Conservation (phyloP, 2,797 vertebrate species). For the Brachyalestes nurse region DNA sequence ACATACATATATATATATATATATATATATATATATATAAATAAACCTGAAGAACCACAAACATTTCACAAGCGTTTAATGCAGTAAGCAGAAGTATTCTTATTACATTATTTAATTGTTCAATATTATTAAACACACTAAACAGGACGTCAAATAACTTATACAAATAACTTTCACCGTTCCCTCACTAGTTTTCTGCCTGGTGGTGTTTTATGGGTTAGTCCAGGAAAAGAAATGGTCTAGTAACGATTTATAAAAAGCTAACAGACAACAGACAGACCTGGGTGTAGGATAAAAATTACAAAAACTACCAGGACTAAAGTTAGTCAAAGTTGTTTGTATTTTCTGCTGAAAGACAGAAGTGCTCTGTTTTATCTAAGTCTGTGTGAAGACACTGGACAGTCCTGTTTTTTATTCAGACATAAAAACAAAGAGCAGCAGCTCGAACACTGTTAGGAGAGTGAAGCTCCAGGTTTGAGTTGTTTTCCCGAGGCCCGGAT, state of each 20-base stretch:
- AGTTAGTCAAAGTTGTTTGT: no score
- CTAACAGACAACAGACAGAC: neutral
- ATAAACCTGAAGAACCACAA: no score
- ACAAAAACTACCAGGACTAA: no score
- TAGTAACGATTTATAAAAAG: neutral
- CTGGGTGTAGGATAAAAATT: neutral
- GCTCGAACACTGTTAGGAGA: neutral
- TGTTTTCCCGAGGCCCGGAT: slow-evolving; percentile 44
- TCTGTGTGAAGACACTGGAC: neutral
- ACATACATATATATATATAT: no score
- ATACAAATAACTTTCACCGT: no score
- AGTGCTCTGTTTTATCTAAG: neutral
- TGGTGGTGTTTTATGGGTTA: neutral
- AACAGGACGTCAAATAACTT: neutral
- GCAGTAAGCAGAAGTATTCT: no score
- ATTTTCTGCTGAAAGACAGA: no score
- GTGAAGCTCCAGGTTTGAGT: slow-evolving; percentile 4
- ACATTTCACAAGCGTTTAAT: no score
- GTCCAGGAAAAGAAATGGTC: neutral
- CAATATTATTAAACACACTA: no score
- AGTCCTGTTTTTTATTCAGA: neutral
- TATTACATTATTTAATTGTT: no score
- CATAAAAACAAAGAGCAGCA: slow-evolving; percentile 4
- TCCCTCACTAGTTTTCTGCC: no score
- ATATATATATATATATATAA: no score